These are phyloP conservation scores for Lepidotrigona ventralis DNA, from an alignment of 1,140 invertebrate species.

Conservation along the genomic window DNA sequence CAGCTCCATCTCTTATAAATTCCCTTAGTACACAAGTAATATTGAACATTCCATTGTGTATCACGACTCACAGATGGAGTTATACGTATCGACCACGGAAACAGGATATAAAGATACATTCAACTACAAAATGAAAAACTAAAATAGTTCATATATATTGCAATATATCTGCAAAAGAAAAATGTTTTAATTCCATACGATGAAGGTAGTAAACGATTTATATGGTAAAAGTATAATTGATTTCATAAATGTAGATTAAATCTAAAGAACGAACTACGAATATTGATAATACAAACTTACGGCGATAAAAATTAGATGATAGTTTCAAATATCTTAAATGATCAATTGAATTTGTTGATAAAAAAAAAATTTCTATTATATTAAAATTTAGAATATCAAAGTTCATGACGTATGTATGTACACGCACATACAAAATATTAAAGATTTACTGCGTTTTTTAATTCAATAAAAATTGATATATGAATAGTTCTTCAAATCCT, in stretches of 20 bases:
- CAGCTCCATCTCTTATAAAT: constrained; percentile 68
- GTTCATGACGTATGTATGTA: too few relatives aligned
- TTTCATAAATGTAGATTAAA: neutral
- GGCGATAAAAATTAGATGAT: neutral
- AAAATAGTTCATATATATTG: neutral
- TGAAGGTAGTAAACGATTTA: neutral
- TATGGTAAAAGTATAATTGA: neutral
- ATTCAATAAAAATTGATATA: neutral
- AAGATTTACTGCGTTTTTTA: neutral
- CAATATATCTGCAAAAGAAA: neutral
- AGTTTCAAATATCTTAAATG: neutral
- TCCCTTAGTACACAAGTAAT: constrained; percentile 59
- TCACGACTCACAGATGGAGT: constrained; percentile 62
- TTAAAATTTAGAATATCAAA: neutral
- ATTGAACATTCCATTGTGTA: constrained; percentile 56
- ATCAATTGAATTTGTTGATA: neutral
- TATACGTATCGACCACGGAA: constrained; percentile 35
- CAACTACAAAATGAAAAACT: neutral
- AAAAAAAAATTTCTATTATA: neutral
- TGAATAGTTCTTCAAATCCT: neutral
- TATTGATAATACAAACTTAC: neutral
- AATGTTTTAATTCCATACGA: neutral
- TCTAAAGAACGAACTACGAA: neutral
- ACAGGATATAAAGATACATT: neutral
- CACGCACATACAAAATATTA: neutral